phyloP scores from a whole-genome alignment of 2,888 invertebrate genomes.

The Caenorhabditis sp. region DNA sequence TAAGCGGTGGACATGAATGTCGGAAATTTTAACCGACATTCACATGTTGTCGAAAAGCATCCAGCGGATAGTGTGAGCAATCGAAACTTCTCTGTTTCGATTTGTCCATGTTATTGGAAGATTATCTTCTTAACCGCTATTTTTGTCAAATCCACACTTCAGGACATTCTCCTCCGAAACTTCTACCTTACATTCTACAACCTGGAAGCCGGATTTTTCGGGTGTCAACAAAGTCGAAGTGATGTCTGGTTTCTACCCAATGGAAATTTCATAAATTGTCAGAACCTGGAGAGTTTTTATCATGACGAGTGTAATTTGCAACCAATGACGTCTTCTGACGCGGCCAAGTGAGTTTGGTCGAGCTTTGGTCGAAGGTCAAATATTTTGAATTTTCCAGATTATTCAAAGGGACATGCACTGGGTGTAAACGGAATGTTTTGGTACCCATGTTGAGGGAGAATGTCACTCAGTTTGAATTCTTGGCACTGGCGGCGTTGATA shows the following conservation, averaged over 20 bases:
- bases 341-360: constrained; percentile 21
- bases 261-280: constrained; percentile 26
- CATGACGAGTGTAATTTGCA: constrained; percentile 2
- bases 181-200: constrained; percentile 31
- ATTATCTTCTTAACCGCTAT: no score
- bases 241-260: constrained; percentile 28
- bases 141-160: not conserved
- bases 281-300: constrained; percentile 10
- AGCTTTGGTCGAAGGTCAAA: not conserved
- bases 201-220: constrained; percentile 23
- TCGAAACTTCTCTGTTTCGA: no score
- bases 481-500: constrained; percentile 11
- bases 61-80: no score
- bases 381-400: not conserved
- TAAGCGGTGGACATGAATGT: no score
- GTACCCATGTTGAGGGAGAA: constrained; percentile 26
- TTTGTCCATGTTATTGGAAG: no score
- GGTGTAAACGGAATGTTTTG: constrained; percentile 23
- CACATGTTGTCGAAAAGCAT: no score
- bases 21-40: no score
- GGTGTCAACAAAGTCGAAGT: not conserved
- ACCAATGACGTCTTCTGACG: constrained; percentile 26
- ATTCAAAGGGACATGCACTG: constrained; percentile 27
- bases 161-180: constrained; percentile 30
- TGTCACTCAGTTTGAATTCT: constrained; percentile 26